Base-by-base conservation (phyloP, 2,888 invertebrate genomes). In the Drosophila gaucha region DNA sequence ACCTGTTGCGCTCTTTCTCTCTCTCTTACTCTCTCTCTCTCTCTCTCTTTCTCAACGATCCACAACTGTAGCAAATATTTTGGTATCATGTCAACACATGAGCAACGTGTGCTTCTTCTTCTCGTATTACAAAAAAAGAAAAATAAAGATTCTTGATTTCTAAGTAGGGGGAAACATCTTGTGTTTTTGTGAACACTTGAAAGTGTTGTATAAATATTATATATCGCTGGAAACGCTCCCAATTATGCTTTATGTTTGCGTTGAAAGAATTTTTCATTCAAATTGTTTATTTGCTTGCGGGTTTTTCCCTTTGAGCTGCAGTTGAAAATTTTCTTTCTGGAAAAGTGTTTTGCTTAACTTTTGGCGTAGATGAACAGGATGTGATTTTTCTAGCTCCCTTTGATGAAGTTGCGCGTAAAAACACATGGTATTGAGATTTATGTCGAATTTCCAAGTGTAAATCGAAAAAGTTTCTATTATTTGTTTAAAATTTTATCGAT, bases 131-230 rank as follows among this genome's bases (percentile, higher is more conserved):
- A 2, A n/a, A 44, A 35, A 35, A 26, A 38, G 14, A 47, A 39
- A 36, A 22, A 41, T 64, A 60, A 50, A 59, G 44, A 38, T 68
- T 70, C 60, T 49, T 18, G 47, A 67, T 44, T 86, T 86, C 80
- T 54, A 16, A 38, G 78, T 78, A 84, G 55, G 78, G 55, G 78
- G 65, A 71, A 80, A 54, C 38, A 63, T 26, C 16, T 51, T 28
- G 20, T 20, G 38, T 63, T 66, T 63, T 73, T 62, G 47, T 65
- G 67, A 77, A 58, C 80, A 78, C 87, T 78, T 65, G 64, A 74
- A 74, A 74, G 60, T 73, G 65, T 66, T 87, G 68, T 70, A 57
- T 83, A 86, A 86, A 86, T 86, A 86, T 80, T 68, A 51, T 59
- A 47, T 8, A 50, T 55, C 47, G 56, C 20, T 59, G 46, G 43